phyloP scores from a whole-genome alignment of 2,888 invertebrate genomes.

The Drosophila sordidula region DNA sequence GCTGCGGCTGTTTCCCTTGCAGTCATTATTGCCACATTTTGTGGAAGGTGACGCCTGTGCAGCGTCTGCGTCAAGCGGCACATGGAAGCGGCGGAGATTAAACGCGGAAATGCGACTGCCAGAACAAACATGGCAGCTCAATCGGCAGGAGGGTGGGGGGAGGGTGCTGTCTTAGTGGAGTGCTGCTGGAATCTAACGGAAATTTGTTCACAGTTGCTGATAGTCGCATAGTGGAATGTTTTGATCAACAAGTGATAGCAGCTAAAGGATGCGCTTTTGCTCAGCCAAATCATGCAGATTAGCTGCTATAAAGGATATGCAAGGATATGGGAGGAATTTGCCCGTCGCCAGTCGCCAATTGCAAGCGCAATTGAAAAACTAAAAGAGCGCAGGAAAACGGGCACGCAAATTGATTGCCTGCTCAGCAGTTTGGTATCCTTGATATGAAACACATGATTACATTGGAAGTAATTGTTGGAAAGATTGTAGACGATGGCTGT shows the following conservation, averaged over 20 bases:
- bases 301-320: constrained; percentile 29
- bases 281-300: constrained; percentile 73
- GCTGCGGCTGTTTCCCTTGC: constrained; percentile 18
- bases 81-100: constrained; percentile 62
- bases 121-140: constrained; percentile 37
- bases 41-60: constrained; percentile 48
- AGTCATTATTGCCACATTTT: constrained; percentile 73
- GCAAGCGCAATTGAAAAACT: constrained; percentile 27
- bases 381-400: constrained; percentile 4
- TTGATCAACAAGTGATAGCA: constrained; percentile 58
- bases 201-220: constrained; percentile 41
- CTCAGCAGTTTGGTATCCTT: background rate
- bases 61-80: constrained; percentile 28
- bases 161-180: background rate
- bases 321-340: constrained; percentile 18
- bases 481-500: too few relatives aligned
- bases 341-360: constrained; percentile 11
- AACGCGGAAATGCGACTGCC: constrained; percentile 61
- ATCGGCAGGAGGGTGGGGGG: background rate
- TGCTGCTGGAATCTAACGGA: constrained; percentile 28
- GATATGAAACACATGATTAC: background rate
- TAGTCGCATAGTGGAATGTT: constrained; percentile 6
- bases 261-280: constrained; percentile 21
- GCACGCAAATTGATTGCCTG: constrained; percentile 19
- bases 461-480: too few relatives aligned